Evolutionary conservation across 1,140 invertebrate species (phyloP).

Genomic region (Lucilia cuprina): DNA sequence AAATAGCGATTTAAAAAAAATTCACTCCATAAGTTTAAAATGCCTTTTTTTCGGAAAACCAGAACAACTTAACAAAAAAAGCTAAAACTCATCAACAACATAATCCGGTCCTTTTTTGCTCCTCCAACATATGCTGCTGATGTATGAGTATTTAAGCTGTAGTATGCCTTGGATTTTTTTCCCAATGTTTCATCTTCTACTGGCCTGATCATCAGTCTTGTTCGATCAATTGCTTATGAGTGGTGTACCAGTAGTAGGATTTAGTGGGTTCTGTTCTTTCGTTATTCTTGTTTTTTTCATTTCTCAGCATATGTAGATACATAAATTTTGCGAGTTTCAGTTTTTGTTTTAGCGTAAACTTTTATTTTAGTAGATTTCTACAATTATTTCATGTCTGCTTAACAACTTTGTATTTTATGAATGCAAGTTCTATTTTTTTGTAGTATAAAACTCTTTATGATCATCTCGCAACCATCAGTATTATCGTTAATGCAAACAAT

Average conservation of each 20-base stretch:
- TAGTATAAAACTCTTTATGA: neutral
- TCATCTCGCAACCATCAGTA: constrained; percentile 34
- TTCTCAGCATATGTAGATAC: neutral
- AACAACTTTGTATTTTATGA: constrained; percentile 15
- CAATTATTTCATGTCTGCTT: constrained; percentile 21
- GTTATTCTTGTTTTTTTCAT: no score
- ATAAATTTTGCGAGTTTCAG: neutral
- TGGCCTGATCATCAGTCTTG: constrained; percentile 14
- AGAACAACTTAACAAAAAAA: neutral
- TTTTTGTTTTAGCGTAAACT: neutral
- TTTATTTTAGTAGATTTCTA: constrained; percentile 39
- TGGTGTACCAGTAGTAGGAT: neutral
- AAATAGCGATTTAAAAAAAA: neutral
- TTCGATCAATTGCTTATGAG: constrained; percentile 27
- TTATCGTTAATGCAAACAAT: constrained; percentile 38
- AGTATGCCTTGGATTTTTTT: neutral
- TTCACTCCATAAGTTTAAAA: constrained; percentile 15
- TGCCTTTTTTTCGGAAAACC: constrained; percentile 14
- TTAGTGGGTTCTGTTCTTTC: neutral
- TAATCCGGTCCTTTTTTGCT: constrained; percentile 22
- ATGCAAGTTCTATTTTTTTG: neutral
- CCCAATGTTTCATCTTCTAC: neutral
- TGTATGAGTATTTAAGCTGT: neutral
- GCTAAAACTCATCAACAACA: constrained; percentile 12
- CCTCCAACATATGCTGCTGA: neutral